Percentiles rank a stretch among this genome's conserved stretches.
Evolutionary conservation across 1,140 invertebrate genomes (phyloP).

Genomic region (Oreohelix idahoensis): DNA sequence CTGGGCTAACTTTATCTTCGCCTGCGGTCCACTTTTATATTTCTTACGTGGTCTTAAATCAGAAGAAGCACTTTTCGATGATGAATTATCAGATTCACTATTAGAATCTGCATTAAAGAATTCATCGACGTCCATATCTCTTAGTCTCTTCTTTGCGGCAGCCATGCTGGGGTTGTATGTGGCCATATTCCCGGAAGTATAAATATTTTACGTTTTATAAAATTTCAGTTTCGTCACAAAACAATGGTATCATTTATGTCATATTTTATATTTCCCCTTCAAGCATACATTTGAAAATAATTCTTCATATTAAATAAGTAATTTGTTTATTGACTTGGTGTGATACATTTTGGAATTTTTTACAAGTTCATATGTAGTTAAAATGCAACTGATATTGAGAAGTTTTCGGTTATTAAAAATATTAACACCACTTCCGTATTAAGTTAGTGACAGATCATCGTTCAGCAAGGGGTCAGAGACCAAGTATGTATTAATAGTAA

Average conservation of each 20-base stretch:
- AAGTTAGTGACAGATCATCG: conserved; percentile 36
- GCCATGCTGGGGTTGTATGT: conserved; percentile 17
- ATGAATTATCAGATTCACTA: conserved; percentile 33
- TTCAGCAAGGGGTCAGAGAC: neutral
- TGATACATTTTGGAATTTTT: neutral
- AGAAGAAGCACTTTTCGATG: neutral
- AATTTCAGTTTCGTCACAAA: neutral
- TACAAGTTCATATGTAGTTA: neutral
- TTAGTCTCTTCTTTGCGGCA: conserved; percentile 30
- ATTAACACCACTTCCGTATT: conserved; percentile 19
- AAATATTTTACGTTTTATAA: neutral
- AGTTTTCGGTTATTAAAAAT: neutral
- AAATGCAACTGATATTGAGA: neutral
- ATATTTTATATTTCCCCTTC: neutral
- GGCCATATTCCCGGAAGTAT: conserved; percentile 25
- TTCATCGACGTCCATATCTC: conserved; percentile 33
- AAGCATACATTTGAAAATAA: neutral
- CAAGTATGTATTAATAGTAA: too few species aligned
- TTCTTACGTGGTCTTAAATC: neutral
- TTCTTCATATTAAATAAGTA: neutral
- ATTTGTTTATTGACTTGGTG: neutral
- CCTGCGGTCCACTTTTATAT: neutral
- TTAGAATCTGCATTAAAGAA: conserved; percentile 30
- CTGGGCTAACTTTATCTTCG: neutral
- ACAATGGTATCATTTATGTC: neutral